Base-by-base conservation (phyloP, 2,113 vertebrate species). In the Ciconia maguari region DNA sequence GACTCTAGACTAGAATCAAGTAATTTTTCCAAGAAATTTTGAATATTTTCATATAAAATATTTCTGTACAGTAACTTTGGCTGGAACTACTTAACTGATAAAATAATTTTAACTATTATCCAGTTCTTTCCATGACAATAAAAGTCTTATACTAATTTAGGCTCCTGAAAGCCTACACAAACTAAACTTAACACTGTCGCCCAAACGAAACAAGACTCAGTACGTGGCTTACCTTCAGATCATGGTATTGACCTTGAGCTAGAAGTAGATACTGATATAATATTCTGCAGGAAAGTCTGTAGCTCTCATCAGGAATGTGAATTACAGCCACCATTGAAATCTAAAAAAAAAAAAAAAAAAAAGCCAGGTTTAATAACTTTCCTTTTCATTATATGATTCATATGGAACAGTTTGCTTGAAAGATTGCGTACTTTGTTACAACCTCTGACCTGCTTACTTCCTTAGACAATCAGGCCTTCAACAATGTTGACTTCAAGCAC, bases 211-310 rank as follows among this genome's bases (percentile, higher is more conserved):
- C 42, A 79, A 76, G 54, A 88, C 46, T 79, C 25, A 1, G 3
- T 12, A 55, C 0, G 4, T 3, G 69, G 46, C 94, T 79, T 98
- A 99, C 99, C 99, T 99, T 99, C 74, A 99, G 98, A 85, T 99
- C 99, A 30, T 98, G 99, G 98, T 99, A 98, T 97, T 98, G 98
- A 68, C 99, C 99, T 83, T 99, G 98, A 79, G 98, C 97, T 54
- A 99, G 98, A 79, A 99, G 98, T 17, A 99, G 98, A 97, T 99
- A 99, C 84, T 99, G 99, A 91, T 99, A 99, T 5, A 99, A 97
- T 95, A 99, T 97, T 89, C 99, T 98, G 61, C 98, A 98, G 89
- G 99, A 97, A 36, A 99, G 98, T 41, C 97, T 97, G 95, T 99
- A 99, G 92, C 97, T 99, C 52, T 98, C 98, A 97, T 99, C 99